Evolutionary conservation across 2,888 invertebrate genomes (phyloP).

Genomic region (Merodon equestris): DNA sequence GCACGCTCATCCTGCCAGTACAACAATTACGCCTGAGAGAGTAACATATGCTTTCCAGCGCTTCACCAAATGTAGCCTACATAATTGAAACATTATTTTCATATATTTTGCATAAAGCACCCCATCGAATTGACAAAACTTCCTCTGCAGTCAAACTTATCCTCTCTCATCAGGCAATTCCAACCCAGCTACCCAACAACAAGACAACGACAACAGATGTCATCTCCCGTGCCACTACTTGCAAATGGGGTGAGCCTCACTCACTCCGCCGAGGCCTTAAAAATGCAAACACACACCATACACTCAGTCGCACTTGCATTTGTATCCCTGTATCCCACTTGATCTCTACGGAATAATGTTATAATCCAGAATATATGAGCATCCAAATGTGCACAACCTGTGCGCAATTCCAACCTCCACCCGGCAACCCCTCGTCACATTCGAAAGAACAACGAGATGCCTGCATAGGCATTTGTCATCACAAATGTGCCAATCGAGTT

Average conservation of each 20-base stretch:
- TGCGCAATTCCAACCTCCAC: slow-evolving; percentile 32
- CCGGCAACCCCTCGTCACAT: slow-evolving; percentile 8
- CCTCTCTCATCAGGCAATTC: slow-evolving; percentile 42
- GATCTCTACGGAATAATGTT: slow-evolving; percentile 62
- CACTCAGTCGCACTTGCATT: slow-evolving; percentile 30
- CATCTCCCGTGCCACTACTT: slow-evolving; percentile 32
- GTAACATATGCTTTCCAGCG: slow-evolving; percentile 28
- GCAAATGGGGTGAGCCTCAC: slow-evolving; percentile 42
- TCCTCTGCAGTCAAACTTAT: slow-evolving; percentile 3
- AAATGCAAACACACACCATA: slow-evolving; percentile 62
- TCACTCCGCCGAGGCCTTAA: slow-evolving; percentile 25
- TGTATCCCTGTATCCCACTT: slow-evolving; percentile 16
- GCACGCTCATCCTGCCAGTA: too few relatives aligned
- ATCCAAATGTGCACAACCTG: slow-evolving; percentile 63
- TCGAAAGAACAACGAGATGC: too few relatives aligned
- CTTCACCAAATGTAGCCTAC: slow-evolving; percentile 16
- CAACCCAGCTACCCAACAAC: neutral
- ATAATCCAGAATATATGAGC: slow-evolving; percentile 55
- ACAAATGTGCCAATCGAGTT: slow-evolving; percentile 61
- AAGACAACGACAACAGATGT: slow-evolving; percentile 59
- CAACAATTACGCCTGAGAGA: neutral
- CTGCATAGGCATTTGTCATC: slow-evolving; percentile 63
- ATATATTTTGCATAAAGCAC: slow-evolving; percentile 64
- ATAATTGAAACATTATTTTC: slow-evolving; percentile 64
- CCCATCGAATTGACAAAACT: slow-evolving; percentile 57